Base-by-base conservation (phyloP, 2,797 vertebrate species). In the Natrix natrix region DNA sequence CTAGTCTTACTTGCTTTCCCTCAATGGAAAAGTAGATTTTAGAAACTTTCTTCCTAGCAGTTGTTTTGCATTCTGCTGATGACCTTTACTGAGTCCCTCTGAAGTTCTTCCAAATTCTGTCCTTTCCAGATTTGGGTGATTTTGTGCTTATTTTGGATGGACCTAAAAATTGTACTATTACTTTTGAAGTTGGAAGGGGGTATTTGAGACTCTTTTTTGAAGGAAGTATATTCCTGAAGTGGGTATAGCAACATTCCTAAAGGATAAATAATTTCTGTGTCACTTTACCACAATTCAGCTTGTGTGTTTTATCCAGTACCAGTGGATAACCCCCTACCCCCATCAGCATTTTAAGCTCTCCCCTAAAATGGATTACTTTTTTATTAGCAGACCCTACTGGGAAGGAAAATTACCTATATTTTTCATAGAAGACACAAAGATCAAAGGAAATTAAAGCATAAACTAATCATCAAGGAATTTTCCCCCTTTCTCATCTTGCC, bases 161-260 rank as follows among this genome's bases (percentile, higher is more conserved):
- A 1, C 17, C 74, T 4, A 24, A 17, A 8, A 13, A 88, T 91
- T 26, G 11, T 63, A 4, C 32, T 95, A 61, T 74, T 93, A 93
- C 54, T 96, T 95, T 87, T 93, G 92, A 94, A 94, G 59, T 14
- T 28, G 60, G 87, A 89, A 59, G n/a, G 37, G 20, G 1, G 92
- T 55, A 88, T 91, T 95, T 88, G 89, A 2, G 26, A 61, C 11
- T 57, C 4, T 54, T 93, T 93, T 93, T 92, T 92, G 93, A 69
- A 83, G 26, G 57, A 74, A 92, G 91, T 90, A 94, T 94, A 94
- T 96, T 96, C 94, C 69, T 95, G 93, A 87, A 57, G 6, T 69
- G 48, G 91, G 24, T 78, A 93, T 83, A 92, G 63, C 86, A 93
- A 43, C 94, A 94, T 96, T 96, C 93, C 78, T 95, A 69, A 91